Percentiles rank a stretch among this genome's conserved stretches.
These are phyloP conservation scores for Protobothrops flavoviridis DNA, from an alignment of 2,113 vertebrate species.

Conservation along the genomic window DNA sequence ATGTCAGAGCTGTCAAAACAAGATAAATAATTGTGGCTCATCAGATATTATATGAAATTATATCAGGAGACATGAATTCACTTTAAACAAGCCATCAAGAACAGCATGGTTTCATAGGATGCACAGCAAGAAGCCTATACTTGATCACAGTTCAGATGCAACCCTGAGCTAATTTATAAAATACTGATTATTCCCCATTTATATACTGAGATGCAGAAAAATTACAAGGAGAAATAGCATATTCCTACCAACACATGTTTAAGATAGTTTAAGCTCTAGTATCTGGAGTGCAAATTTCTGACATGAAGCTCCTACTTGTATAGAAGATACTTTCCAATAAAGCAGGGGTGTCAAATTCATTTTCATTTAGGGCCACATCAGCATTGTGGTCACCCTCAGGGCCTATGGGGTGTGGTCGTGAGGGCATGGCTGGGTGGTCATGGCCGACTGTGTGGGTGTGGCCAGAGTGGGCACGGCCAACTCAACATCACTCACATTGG, in stretches of 20 bases:
- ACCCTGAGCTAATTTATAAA: not conserved
- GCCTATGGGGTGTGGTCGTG: no score
- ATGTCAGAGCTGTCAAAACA: conserved; percentile 28
- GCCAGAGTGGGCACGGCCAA: no score
- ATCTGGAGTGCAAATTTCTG: not conserved
- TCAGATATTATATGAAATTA: conserved; percentile 19
- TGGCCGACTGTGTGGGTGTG: no score
- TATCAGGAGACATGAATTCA: conserved; percentile 30
- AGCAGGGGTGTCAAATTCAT: not conserved
- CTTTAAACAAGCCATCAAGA: conserved; percentile 7
- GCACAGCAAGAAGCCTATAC: not conserved
- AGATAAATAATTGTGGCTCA: conserved; percentile 30
- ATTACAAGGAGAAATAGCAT: not conserved
- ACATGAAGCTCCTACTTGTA: not conserved
- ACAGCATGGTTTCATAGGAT: accelerated
- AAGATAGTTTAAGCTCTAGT: no score
- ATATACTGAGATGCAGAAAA: not conserved
- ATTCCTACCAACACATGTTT: not conserved
- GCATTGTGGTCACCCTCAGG: no score
- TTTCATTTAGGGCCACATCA: no score
- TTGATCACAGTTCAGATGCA: not conserved
- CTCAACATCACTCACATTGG: no score
- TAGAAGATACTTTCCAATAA: not conserved
- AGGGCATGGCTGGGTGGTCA: no score
- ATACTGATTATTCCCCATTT: not conserved